Conservation (phyloP, 64 coral and sea anemone species). For the Montipora capricornis region DNA sequence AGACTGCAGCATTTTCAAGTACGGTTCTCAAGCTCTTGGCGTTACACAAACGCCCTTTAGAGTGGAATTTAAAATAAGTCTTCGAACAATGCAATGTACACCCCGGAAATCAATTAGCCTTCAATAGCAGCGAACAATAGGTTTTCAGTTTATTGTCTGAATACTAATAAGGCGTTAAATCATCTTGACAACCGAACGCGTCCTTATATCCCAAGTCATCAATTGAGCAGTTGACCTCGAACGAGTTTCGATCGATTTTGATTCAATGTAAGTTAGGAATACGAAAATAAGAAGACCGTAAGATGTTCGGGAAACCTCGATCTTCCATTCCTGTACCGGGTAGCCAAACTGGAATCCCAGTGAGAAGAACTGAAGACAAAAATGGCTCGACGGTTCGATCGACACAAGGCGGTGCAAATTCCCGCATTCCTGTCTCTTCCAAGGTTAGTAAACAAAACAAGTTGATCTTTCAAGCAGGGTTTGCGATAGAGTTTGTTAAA, state of each 20-base stretch:
- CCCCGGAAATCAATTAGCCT: neutral
- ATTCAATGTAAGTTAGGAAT: neutral
- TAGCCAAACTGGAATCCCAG: constrained; percentile 7
- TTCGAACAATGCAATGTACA: too few species aligned
- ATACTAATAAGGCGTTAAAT: constrained; percentile 36
- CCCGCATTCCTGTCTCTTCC: constrained; percentile 52
- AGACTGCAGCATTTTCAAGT: too few species aligned
- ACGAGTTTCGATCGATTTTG: neutral
- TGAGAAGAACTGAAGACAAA: constrained; percentile 9
- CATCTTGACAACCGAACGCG: constrained; percentile 27
- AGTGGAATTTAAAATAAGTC: too few species aligned
- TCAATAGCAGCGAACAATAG: neutral
- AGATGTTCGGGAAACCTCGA: constrained; percentile 59
- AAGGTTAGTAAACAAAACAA: constrained; percentile 35
- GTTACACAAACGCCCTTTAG: too few species aligned
- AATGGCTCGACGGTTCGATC: neutral
- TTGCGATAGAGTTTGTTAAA: neutral
- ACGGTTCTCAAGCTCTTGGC: too few species aligned
- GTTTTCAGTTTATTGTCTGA: neutral
- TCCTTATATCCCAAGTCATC: neutral
- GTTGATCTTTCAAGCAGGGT: neutral
- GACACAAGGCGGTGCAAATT: constrained; percentile 7
- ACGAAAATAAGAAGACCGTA: neutral
- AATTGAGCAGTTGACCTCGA: neutral
- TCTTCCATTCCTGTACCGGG: constrained; percentile 58